Evolutionary conservation across 37 sponge, comb jelly and placozoan genomes (phyloP), one percentile per base, ranked within the genome.

Genomic region (Ianthella basta): DNA sequence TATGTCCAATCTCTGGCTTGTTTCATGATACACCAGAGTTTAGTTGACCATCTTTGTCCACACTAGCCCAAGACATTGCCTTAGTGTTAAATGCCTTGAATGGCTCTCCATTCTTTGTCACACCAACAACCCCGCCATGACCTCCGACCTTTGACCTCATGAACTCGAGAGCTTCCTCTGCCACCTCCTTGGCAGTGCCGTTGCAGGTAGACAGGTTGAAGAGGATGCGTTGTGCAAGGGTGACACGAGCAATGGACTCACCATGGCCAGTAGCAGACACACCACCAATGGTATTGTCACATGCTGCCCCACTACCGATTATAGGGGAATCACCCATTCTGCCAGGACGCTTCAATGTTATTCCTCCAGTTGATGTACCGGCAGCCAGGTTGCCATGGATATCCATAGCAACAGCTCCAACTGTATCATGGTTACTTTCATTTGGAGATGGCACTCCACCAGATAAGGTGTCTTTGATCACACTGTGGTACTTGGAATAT

Each of bases 301-400:
- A 85, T 33, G 60, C 81, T 41, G 84, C 96, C 23, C 96, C 96
- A 59, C 86, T 87, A 14, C 96, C 96, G 13, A 92, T 59, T 20
- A 95, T 55, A n/a, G 96, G 91, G 54, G 77, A 61, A 63, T 95
- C 96, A 18, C 96, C 96, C 8, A 95, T 88, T 34, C 96, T 56
- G 29, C 96, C 96, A 57, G 90, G 88, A 39, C 60, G 64, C 56
- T 95, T 92, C 56, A 66, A 32, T 0, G 96, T 83, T 30, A 95
- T 95, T 0, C 96, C 96, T 21, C 96, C 96, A 67, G 96, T 95
- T 10, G 96, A 95, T 8, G 93, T 90, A 1, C 84, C 96, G 72
- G 86, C 85, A 18, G 96, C 96, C 24, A 95, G 38, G 70, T 92
- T 89, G 13, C 96, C 96, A 61, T 85, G 79, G 35, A 70, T 80